Evolutionary conservation across 2,888 invertebrate species (phyloP).

Genomic region (Agrilus biguttatus): DNA sequence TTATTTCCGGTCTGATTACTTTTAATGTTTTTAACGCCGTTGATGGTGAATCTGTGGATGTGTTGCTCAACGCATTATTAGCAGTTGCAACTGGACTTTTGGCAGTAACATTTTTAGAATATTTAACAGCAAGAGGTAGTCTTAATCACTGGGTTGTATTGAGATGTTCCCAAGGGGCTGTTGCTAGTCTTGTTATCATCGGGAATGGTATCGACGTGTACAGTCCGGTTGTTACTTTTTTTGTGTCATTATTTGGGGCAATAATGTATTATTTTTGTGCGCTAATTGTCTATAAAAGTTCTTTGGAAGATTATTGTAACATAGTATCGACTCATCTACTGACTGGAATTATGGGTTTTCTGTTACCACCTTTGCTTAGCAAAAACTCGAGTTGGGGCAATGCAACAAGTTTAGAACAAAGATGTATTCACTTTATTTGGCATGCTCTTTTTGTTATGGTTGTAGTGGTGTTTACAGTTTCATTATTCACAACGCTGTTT

Average conservation of each 20-base stretch:
- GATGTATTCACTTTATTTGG: conserved; percentile 8
- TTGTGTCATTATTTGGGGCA: conserved; percentile 17
- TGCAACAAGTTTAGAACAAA: neutral
- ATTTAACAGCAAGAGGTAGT: conserved; percentile 12
- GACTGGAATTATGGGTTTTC: conserved; percentile 20
- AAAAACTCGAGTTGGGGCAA: conserved; percentile 5
- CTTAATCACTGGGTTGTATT: conserved; percentile 26
- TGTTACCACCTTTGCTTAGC: conserved; percentile 19
- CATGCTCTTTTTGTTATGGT: conserved; percentile 6
- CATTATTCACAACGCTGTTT: conserved; percentile 6
- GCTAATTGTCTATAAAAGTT: conserved; percentile 17
- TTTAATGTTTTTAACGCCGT: conserved; percentile 8
- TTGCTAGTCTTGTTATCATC: conserved; percentile 23
- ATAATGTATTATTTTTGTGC: conserved; percentile 19
- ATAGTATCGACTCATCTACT: conserved; percentile 21
- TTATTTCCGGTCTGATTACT: conserved; percentile 22
- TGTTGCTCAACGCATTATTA: conserved; percentile 11
- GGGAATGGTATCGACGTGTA: conserved; percentile 23
- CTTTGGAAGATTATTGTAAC: conserved; percentile 29
- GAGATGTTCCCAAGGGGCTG: conserved; percentile 24
- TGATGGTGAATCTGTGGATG: conserved; percentile 7
- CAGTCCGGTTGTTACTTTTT: conserved; percentile 17
- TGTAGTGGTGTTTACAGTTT: conserved; percentile 3
- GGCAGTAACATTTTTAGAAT: conserved; percentile 11
- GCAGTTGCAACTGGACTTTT: conserved; percentile 10